Evolutionary conservation across 2,797 vertebrate genomes (phyloP).

Genomic region (Synanceia verrucosa): DNA sequence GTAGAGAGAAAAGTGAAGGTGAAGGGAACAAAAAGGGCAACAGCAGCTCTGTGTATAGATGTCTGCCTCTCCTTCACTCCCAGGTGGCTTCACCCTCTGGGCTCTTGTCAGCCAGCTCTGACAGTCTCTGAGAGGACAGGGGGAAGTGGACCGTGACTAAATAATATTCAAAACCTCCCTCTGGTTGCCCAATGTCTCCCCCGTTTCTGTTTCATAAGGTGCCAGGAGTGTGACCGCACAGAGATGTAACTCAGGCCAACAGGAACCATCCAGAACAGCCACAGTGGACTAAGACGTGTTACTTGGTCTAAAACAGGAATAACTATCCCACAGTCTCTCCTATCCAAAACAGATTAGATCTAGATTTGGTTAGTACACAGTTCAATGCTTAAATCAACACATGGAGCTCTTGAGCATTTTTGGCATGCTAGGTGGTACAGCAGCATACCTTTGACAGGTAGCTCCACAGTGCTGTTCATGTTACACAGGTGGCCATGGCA

Average conservation of each 20-base stretch:
- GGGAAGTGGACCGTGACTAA: constrained; percentile 69
- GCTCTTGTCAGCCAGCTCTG: constrained; percentile 49
- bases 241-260: constrained; percentile 38
- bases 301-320: constrained; percentile 1
- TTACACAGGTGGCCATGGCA: constrained; percentile 96
- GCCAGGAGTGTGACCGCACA: constrained; percentile 50
- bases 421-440: background rate
- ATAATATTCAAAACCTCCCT: constrained; percentile 63
- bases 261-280: constrained; percentile 36
- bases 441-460: constrained; percentile 80
- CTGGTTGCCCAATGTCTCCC: constrained; percentile 39
- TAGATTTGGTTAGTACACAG: background rate
- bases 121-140: constrained; percentile 50
- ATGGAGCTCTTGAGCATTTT: constrained; percentile 15
- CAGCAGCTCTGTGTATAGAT: constrained; percentile 31
- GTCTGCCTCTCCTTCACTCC: constrained; percentile 37
- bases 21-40: constrained; percentile 18
- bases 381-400: constrained; percentile 4
- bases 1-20: background rate
- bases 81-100: constrained; percentile 54
- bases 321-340: background rate
- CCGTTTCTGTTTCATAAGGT: constrained; percentile 42
- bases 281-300: constrained; percentile 7
- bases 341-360: constrained; percentile 1
- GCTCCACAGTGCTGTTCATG: constrained; percentile 89